These are phyloP conservation scores for Parascotia fuliginaria DNA, from an alignment of 2,888 invertebrate species.

Conservation along the genomic window DNA sequence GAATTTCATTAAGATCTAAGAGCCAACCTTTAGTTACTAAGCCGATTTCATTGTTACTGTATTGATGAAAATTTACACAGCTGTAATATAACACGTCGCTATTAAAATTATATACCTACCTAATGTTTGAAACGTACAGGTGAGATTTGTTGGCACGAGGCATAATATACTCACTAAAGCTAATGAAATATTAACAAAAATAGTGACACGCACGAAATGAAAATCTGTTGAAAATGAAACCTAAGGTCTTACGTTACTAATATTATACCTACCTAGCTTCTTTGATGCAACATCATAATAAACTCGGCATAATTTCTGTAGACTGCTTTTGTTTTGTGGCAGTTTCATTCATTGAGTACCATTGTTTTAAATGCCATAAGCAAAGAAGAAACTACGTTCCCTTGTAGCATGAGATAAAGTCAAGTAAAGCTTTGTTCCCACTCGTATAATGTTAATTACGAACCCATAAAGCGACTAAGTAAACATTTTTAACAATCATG, in stretches of 20 bases:
- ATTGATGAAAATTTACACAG: slow-evolving; percentile 52
- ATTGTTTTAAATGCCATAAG: slow-evolving; percentile 31
- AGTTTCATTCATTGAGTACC: slow-evolving; percentile 30
- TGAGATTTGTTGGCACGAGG: slow-evolving; percentile 47
- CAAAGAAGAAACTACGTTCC: slow-evolving; percentile 27
- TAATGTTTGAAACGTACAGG: slow-evolving; percentile 48
- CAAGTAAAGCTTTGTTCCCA: slow-evolving; percentile 40
- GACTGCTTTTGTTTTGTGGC: slow-evolving; percentile 15
- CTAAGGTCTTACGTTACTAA: not conserved
- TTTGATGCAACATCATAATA: too few species aligned
- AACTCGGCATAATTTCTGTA: too few species aligned
- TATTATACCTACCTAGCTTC: slow-evolving; percentile 11
- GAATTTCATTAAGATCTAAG: slow-evolving; percentile 22
- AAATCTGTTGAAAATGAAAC: slow-evolving; percentile 10
- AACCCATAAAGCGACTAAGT: slow-evolving; percentile 56
- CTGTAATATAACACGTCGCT: slow-evolving; percentile 37
- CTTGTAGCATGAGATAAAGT: slow-evolving; percentile 37
- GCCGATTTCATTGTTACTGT: slow-evolving; percentile 40
- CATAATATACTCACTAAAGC: slow-evolving; percentile 18
- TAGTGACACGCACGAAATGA: slow-evolving; percentile 21
- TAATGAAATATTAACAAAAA: slow-evolving; percentile 37
- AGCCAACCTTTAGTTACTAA: slow-evolving; percentile 40
- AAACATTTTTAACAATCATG: slow-evolving; percentile 61
- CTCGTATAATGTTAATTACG: slow-evolving; percentile 53
- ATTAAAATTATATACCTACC: slow-evolving; percentile 19